phyloP scores from a whole-genome alignment of 2,797 vertebrate species.

The Pseudochirops corinnae region DNA sequence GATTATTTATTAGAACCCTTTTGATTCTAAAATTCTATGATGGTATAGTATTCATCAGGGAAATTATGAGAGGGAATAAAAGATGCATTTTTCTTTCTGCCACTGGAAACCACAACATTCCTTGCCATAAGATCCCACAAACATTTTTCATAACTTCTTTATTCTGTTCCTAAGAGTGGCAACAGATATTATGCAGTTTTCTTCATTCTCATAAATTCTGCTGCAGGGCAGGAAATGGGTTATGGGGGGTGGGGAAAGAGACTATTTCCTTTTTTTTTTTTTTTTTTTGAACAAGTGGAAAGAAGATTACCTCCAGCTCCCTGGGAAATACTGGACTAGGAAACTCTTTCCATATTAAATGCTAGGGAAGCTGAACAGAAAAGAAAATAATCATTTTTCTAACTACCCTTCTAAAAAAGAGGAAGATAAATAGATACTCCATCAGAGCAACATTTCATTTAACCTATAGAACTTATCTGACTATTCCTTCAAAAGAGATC shows the following conservation, averaged over 20 bases:
- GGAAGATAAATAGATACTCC: neutral
- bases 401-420: fast-evolving
- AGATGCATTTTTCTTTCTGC: neutral
- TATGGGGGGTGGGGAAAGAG: fast-evolving
- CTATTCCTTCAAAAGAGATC: neutral
- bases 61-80: neutral
- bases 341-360: neutral
- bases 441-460: neutral
- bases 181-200: neutral
- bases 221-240: neutral
- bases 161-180: neutral
- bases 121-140: neutral
- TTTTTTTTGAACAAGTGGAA: neutral
- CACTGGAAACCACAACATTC: neutral
- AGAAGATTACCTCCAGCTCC: neutral
- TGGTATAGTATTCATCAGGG: neutral
- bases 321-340: neutral
- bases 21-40: neutral
- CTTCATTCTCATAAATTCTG: neutral
- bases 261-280: neutral
- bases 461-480: neutral
- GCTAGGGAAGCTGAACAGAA: too few species aligned
- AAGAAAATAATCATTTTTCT: neutral
- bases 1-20: neutral
- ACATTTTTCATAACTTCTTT: neutral